phyloP scores from a whole-genome alignment of 2,888 invertebrate genomes.

The Acanthacorydalis orientalis region DNA sequence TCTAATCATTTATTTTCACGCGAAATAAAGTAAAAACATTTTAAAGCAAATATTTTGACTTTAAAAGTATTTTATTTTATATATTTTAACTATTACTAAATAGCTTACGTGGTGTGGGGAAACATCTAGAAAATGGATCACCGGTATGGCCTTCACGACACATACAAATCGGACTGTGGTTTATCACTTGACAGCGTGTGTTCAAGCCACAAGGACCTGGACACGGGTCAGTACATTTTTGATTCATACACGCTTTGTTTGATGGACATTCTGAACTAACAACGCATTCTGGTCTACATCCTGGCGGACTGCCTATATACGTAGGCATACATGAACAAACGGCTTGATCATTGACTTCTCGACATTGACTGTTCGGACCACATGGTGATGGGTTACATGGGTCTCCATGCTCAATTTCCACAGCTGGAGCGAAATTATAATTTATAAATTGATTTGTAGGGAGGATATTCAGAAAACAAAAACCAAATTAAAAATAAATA shows the following conservation, averaged over 20 bases:
- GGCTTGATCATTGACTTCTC: conserved; percentile 32
- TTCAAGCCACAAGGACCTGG: conserved; percentile 35
- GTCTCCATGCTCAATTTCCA: conserved; percentile 18
- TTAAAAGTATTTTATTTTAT: background rate
- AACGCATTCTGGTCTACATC: conserved; percentile 39
- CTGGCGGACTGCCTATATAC: conserved; percentile 37
- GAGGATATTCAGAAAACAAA: background rate
- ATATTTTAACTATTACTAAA: background rate
- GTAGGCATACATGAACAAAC: conserved; percentile 38
- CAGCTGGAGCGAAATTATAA: conserved; percentile 9
- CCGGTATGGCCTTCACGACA: conserved; percentile 35
- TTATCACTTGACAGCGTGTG: conserved; percentile 36
- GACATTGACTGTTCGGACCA: conserved; percentile 36
- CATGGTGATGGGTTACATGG: conserved; percentile 38
- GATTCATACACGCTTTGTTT: conserved; percentile 37
- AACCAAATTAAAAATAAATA: background rate
- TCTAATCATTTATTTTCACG: no score
- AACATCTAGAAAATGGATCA: conserved; percentile 51
- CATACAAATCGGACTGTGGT: conserved; percentile 39
- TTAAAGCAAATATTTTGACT: background rate
- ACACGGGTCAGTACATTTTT: conserved; percentile 43
- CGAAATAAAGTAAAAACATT: background rate
- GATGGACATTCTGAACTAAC: conserved; percentile 36
- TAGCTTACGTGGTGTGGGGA: conserved; percentile 33
- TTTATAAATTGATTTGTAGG: background rate